phyloP scores from a whole-genome alignment of 2,797 vertebrate genomes.

The Hypotaenidia philippensis region DNA sequence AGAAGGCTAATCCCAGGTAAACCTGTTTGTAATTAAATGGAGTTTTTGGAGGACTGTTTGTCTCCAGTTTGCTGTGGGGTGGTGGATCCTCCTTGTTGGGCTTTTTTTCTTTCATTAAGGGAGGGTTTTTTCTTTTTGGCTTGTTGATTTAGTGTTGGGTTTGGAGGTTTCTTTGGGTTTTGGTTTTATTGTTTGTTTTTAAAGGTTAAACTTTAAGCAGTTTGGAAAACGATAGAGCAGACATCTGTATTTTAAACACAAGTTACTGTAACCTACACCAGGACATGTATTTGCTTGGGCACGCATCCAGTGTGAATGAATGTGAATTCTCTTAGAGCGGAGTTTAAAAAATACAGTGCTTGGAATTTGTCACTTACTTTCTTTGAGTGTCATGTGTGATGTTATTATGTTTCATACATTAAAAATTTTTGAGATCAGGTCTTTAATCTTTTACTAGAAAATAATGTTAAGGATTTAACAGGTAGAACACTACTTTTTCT shows the following conservation, averaged over 20 bases:
- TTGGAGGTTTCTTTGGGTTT: not conserved
- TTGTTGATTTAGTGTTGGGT: not conserved
- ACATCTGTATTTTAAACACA: not conserved
- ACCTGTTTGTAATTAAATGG: not conserved
- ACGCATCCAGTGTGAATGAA: not conserved
- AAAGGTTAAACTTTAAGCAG: not conserved
- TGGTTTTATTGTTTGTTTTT: not conserved
- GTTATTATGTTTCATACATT: not conserved
- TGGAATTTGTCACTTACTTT: not conserved
- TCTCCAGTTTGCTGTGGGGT: not conserved
- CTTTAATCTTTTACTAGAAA: not conserved
- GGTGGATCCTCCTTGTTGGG: not conserved
- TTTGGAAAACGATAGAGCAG: not conserved
- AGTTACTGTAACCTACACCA: not conserved
- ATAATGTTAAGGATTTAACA: not conserved
- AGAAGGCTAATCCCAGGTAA: conserved; percentile 92
- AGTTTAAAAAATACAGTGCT: not conserved
- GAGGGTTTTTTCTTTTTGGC: too few relatives aligned
- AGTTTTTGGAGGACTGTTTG: not conserved
- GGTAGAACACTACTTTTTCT: not conserved
- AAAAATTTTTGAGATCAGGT: not conserved
- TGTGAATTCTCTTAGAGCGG: not conserved
- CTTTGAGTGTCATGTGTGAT: not conserved
- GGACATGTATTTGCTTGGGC: not conserved
- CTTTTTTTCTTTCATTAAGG: not conserved